Percentiles rank a stretch among this genome's conserved stretches.
Conservation (phyloP, 2,113 vertebrate species). For the Pterocles burchelli region DNA sequence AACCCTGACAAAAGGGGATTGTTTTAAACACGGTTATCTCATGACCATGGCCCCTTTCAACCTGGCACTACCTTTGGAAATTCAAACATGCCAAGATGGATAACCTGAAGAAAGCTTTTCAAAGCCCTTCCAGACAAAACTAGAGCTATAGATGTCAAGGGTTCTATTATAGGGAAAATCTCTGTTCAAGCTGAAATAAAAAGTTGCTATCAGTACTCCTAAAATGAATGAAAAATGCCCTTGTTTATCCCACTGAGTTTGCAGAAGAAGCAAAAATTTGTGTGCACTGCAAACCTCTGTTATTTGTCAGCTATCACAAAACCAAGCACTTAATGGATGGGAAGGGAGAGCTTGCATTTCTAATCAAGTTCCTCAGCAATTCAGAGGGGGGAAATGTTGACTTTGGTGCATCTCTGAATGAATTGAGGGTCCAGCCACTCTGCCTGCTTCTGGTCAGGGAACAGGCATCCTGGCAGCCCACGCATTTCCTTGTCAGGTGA, state of each 20-base stretch:
- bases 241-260: slow-evolving; percentile 31
- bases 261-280: slow-evolving; percentile 20
- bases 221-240: slow-evolving; percentile 18
- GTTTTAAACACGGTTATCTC: background rate
- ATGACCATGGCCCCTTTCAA: background rate
- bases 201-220: background rate
- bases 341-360: background rate
- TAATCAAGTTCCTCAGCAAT: background rate
- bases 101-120: background rate
- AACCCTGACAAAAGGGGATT: background rate
- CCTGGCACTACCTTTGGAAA: background rate
- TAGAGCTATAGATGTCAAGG: background rate
- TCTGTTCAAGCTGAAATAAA: background rate
- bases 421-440: background rate
- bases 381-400: background rate
- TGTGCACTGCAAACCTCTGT: background rate
- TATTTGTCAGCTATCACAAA: slow-evolving; percentile 11
- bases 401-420: background rate
- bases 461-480: rapidly evolving
- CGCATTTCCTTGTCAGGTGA: background rate
- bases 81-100: background rate
- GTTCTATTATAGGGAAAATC: background rate
- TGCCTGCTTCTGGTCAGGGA: background rate
- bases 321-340: background rate
- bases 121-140: background rate